Base-by-base conservation (phyloP, 2,888 invertebrate genomes). In the Pheosia tremula region DNA sequence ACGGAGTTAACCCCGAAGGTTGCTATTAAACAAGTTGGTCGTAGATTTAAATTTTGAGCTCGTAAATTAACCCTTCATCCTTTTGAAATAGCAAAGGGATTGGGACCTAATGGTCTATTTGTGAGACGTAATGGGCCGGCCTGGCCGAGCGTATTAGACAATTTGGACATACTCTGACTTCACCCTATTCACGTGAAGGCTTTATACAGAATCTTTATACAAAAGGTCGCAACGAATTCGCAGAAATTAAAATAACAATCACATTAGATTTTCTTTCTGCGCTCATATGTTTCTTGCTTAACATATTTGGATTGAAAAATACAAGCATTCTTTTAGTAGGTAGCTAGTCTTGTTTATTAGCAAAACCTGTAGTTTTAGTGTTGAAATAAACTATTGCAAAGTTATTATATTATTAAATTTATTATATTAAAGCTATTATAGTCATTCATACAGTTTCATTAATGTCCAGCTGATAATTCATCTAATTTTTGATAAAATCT, bases 1-100 rank as follows among this genome's bases (percentile, higher is more conserved):
- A 86, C 87, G 86, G 82, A 90, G 87, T 90, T 89, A 89, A 89
- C 90, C 87, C 89, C 84, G 79, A 79, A 85, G 86, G 88, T 86
- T 86, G 84, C 87, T 85, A 88, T 91, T 89, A 90, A 88, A 89
- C 89, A 90, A 91, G 88, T 90, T 89, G 87, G 85, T 84, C 88
- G 89, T 92, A 92, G 91, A 93, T 93, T 93, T 92, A 93, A 91
- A 91, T 93, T 92, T 92, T 90, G 88, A 91, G 91, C 90, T 91
- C 90, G 85, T 93, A 93, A 93, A 92, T 91, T 93, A 91, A 92
- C 91, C 93, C 92, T 89, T 89, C 92, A 90, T 91, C 92, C 93
- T 92, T 92, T 91, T 89, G 90, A 90, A 92, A 92, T 91, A 90
- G 93, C 90, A 85, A 91, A 91, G 91, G 91, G 92, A 91, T 90